These are phyloP conservation scores for Liolophura sinensis DNA, from an alignment of 1,140 invertebrate species.

Conservation along the genomic window DNA sequence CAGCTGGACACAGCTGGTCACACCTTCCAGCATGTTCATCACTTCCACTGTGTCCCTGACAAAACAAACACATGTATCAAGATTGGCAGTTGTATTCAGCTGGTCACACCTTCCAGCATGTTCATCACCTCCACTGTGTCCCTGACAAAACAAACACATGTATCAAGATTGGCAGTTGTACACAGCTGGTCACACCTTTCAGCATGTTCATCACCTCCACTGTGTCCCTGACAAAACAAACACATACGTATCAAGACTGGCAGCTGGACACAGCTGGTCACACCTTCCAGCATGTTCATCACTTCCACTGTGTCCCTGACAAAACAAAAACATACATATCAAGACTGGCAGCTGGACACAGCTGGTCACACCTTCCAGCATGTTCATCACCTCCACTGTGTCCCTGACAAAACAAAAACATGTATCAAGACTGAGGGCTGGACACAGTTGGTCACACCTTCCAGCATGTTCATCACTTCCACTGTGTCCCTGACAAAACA, in stretches of 20 bases:
- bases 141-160: conserved; percentile 8
- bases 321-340: conserved; percentile 6
- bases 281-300: conserved; percentile 38
- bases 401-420: conserved; percentile 20
- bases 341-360: conserved; percentile 42
- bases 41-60: conserved; percentile 29
- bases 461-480: conserved; percentile 37
- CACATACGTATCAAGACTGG: conserved; percentile 34
- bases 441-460: conserved; percentile 38
- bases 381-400: conserved; percentile 31
- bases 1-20: conserved; percentile 36
- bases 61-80: conserved; percentile 22
- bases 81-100: conserved; percentile 40
- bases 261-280: conserved; percentile 36
- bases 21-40: conserved; percentile 38
- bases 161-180: conserved; percentile 39
- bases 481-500: conserved; percentile 14
- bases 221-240: conserved; percentile 19
- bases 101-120: conserved; percentile 37
- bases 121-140: conserved; percentile 28
- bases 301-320: conserved; percentile 29
- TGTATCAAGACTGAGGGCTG: conserved; percentile 40
- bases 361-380: conserved; percentile 40
- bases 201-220: conserved; percentile 37
- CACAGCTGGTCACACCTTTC: conserved; percentile 36